Percentiles rank a stretch among this genome's conserved stretches.
Conservation (phyloP, 2,113 vertebrate genomes). For the Camelus dromedarius region DNA sequence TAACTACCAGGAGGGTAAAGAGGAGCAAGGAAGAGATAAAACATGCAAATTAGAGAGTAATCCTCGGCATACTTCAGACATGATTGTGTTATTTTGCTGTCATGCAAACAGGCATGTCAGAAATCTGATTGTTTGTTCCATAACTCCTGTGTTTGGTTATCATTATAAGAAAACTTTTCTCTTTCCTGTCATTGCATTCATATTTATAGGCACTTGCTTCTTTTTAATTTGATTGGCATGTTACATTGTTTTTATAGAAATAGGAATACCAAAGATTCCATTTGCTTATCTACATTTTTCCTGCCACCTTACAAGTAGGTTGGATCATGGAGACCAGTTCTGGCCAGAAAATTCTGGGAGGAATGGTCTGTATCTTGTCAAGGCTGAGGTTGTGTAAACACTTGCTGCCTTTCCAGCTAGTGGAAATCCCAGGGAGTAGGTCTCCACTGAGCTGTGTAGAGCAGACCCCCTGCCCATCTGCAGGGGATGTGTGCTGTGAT, state of each 20-base stretch:
- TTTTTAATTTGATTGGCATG: slow-evolving; percentile 47
- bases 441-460: not conserved
- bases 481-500: not conserved
- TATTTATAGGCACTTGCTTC: not conserved
- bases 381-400: not conserved
- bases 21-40: slow-evolving; percentile 9
- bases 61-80: slow-evolving; percentile 28
- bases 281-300: not conserved
- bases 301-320: not conserved
- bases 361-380: not conserved
- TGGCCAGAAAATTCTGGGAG: not conserved
- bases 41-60: not conserved
- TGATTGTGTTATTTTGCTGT: slow-evolving; percentile 39
- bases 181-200: slow-evolving; percentile 44
- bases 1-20: not conserved
- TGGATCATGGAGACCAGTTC: not conserved
- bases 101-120: slow-evolving; percentile 33
- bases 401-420: not conserved
- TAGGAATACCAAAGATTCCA: not conserved
- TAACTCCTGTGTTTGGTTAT: slow-evolving; percentile 34
- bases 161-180: not conserved
- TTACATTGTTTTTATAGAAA: slow-evolving; percentile 1
- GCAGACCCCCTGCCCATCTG: not conserved
- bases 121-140: slow-evolving; percentile 60
- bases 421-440: not conserved